These are phyloP conservation scores for Scaptomyza pallida DNA, from an alignment of 1,140 invertebrate genomes.

Conservation along the genomic window DNA sequence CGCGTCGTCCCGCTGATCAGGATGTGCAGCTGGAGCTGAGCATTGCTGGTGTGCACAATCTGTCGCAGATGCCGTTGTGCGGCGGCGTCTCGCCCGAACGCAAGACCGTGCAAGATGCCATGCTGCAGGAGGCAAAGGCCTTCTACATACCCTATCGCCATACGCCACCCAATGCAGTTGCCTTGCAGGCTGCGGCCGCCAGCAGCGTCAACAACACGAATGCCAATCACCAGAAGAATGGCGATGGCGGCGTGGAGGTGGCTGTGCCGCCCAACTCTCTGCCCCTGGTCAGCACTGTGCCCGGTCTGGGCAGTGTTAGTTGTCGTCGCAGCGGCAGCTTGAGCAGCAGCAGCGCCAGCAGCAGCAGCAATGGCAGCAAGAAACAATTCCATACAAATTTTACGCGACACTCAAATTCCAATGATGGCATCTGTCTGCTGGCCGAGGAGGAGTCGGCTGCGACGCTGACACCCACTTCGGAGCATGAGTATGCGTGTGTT, in stretches of 20 bases:
- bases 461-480: conserved; percentile 76
- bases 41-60: conserved; percentile 68
- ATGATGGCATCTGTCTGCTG: conserved; percentile 78
- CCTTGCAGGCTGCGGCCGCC: conserved; percentile 26
- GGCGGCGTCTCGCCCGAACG: conserved; percentile 53
- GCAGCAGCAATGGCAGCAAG: conserved; percentile 66
- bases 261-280: conserved; percentile 71
- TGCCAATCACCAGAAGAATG: conserved; percentile 43
- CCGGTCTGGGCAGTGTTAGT: conserved; percentile 46
- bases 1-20: conserved; percentile 40
- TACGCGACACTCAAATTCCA: conserved; percentile 77
- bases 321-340: conserved; percentile 66
- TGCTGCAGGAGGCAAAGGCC: conserved; percentile 64
- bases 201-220: conserved; percentile 3
- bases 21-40: conserved; percentile 54
- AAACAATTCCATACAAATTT: conserved; percentile 80
- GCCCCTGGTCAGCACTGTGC: conserved; percentile 60
- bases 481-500: conserved; percentile 64
- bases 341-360: conserved; percentile 74
- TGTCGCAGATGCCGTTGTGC: conserved; percentile 74
- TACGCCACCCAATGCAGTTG: conserved; percentile 70
- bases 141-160: conserved; percentile 79
- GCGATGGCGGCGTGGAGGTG: conserved; percentile 50
- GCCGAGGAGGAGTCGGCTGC: conserved; percentile 80
- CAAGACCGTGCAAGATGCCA: conserved; percentile 58